Percentiles rank a stretch among this genome's conserved stretches.
Evolutionary conservation across 2,888 invertebrate genomes (phyloP).

Genomic region (Xanthia togata): DNA sequence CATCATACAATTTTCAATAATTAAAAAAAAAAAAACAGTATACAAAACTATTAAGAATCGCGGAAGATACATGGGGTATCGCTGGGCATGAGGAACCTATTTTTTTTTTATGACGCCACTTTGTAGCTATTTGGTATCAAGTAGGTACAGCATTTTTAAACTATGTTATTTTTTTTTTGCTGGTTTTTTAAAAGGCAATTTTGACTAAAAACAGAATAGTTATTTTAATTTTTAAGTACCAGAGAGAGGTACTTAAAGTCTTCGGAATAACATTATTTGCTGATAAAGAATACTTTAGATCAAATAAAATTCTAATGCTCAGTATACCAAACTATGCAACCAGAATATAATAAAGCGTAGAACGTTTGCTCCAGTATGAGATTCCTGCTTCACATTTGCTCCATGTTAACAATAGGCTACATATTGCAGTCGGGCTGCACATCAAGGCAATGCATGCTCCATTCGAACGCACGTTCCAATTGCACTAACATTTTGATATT

Average conservation of each 20-base stretch:
- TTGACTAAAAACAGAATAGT: neutral
- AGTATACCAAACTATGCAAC: neutral
- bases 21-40: too few relatives aligned
- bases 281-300: neutral
- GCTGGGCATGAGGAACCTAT: too few relatives aligned
- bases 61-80: too few relatives aligned
- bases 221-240: too few relatives aligned
- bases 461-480: slow-evolving; percentile 4
- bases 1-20: too few relatives aligned
- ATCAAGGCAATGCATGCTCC: slow-evolving; percentile 14
- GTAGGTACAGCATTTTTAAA: neutral
- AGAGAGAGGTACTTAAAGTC: neutral
- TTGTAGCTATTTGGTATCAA: neutral
- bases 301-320: neutral
- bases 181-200: neutral
- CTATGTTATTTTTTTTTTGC: neutral
- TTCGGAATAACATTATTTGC: neutral
- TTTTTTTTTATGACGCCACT: too few relatives aligned
- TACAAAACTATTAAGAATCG: too few relatives aligned
- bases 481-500: slow-evolving; percentile 36
- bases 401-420: slow-evolving; percentile 11
- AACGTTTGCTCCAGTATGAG: slow-evolving; percentile 3
- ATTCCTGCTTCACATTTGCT: slow-evolving; percentile 1
- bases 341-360: neutral
- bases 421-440: slow-evolving; percentile 18